Percentiles rank a stretch among this genome's conserved stretches.
phyloP scores from a whole-genome alignment of 1,140 invertebrate species.

The Ostrea denselamellosa region DNA sequence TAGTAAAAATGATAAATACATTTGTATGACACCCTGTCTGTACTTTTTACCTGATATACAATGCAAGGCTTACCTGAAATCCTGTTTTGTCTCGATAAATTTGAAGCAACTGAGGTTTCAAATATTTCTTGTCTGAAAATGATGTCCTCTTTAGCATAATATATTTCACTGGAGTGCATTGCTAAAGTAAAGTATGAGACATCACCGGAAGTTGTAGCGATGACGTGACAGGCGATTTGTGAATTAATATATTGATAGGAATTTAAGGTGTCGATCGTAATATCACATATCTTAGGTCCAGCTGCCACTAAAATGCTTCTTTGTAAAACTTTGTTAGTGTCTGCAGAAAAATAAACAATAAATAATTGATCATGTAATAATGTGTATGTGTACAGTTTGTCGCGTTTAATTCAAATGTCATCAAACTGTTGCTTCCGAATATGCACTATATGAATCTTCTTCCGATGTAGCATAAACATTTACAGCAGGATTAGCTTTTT shows the following conservation, averaged over 20 bases:
- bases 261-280: not conserved
- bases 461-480: no score
- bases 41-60: no score
- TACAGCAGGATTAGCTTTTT: no score
- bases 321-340: not conserved
- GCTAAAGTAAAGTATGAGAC: not conserved
- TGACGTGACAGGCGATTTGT: not conserved
- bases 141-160: not conserved
- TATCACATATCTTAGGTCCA: not conserved
- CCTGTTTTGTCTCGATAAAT: not conserved
- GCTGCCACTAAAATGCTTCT: not conserved
- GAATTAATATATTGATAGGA: not conserved
- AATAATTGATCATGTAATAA: no score
- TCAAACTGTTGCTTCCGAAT: no score
- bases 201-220: not conserved
- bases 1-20: no score
- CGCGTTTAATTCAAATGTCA: no score
- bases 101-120: not conserved
- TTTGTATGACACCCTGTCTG: no score
- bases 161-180: not conserved
- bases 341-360: not conserved
- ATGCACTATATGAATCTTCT: no score
- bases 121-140: slow-evolving; percentile 7
- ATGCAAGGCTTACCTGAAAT: not conserved
- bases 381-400: no score